Percentiles rank a stretch among this genome's conserved stretches.
Conservation (phyloP, 2,888 invertebrate genomes). For the Lasioglossum villosulum region DNA sequence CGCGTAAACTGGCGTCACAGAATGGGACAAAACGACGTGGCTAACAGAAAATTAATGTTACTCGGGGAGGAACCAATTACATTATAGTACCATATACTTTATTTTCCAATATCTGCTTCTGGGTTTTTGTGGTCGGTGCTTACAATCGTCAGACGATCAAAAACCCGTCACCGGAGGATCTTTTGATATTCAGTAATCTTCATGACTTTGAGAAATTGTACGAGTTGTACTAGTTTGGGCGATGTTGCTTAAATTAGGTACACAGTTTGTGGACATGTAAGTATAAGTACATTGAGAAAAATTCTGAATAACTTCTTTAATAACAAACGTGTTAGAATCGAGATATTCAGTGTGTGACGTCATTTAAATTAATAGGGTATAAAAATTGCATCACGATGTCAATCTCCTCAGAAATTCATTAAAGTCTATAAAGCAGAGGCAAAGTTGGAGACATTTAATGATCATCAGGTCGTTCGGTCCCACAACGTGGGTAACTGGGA, state of each 20-base stretch:
- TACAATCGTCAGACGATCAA: not conserved
- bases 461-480: not conserved
- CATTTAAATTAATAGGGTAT: not conserved
- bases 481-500: not conserved
- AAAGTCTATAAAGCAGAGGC: not conserved
- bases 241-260: too few species aligned
- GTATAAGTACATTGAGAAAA: not conserved
- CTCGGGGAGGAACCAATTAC: not conserved
- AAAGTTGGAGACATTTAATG: not conserved
- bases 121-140: not conserved
- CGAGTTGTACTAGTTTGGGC: too few species aligned
- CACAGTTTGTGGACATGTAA: too few species aligned
- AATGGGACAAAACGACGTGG: not conserved
- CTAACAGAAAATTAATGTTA: not conserved
- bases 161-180: not conserved
- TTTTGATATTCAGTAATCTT: not conserved
- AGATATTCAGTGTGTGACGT: not conserved
- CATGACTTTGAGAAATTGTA: not conserved
- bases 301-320: not conserved
- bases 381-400: not conserved
- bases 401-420: not conserved
- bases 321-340: not conserved
- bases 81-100: not conserved
- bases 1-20: conserved; percentile 18
- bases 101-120: not conserved